Conservation (phyloP, 2,888 invertebrate species). For the Gastrophysa polygoni region DNA sequence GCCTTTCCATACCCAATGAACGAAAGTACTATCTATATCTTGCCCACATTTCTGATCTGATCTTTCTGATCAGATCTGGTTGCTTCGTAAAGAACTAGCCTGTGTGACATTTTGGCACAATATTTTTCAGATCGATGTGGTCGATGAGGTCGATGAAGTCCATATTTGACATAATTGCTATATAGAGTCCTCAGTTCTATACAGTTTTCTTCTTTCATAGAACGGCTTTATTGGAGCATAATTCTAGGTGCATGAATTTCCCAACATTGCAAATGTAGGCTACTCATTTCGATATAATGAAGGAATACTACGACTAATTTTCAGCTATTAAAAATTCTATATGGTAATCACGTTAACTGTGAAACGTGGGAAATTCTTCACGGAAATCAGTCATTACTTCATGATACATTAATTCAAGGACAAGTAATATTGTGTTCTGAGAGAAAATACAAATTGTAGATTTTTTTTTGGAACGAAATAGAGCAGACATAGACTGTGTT, state of each 20-base stretch:
- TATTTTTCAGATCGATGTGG: too few species aligned
- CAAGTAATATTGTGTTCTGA: neutral
- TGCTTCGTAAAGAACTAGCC: too few species aligned
- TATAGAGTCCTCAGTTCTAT: too few species aligned
- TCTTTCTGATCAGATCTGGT: too few species aligned
- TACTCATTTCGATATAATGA: neutral
- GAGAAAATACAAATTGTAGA: neutral
- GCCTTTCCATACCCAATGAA: too few species aligned
- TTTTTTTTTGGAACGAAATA: neutral
- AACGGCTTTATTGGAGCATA: too few species aligned
- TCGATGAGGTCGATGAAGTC: too few species aligned
- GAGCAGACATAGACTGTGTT: neutral
- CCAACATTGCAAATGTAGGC: neutral
- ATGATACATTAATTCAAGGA: neutral
- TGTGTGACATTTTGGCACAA: too few species aligned
- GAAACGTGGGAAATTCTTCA: slow-evolving; percentile 9
- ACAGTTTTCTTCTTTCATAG: too few species aligned
- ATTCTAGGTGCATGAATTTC: neutral
- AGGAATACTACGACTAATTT: slow-evolving; percentile 5
- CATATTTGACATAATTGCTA: too few species aligned
- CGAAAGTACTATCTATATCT: too few species aligned
- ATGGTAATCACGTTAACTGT: slow-evolving; percentile 3
- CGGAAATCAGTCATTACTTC: slow-evolving; percentile 8
- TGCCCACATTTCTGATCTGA: too few species aligned
- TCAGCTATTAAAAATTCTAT: neutral